These are phyloP conservation scores for Streptopelia turtur DNA, from an alignment of 2,797 vertebrate genomes.

Conservation along the genomic window DNA sequence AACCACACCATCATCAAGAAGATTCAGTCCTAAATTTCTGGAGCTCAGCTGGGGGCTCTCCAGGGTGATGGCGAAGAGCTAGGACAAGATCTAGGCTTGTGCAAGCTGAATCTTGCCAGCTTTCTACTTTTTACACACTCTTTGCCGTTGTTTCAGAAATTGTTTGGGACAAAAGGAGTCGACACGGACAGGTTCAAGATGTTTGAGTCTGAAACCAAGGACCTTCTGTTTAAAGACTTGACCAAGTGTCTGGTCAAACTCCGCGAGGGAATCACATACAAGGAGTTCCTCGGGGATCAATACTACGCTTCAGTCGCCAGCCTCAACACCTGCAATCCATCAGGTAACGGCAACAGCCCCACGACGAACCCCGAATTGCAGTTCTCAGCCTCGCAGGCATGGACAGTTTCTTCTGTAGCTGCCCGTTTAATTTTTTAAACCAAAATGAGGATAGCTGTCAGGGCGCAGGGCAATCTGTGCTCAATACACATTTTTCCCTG, in stretches of 20 bases:
- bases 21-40: background rate
- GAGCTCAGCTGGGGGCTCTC: background rate
- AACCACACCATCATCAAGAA: background rate
- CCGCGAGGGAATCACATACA: background rate
- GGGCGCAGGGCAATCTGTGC: background rate
- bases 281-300: conserved; percentile 75
- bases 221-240: conserved; percentile 92
- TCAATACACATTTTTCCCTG: background rate
- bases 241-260: conserved; percentile 87
- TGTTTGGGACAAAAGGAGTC: conserved; percentile 65
- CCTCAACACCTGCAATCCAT: conserved; percentile 73
- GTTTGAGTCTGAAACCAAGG: conserved; percentile 80
- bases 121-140: background rate
- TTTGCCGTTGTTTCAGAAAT: conserved; percentile 46
- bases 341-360: conserved; percentile 76
- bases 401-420: background rate
- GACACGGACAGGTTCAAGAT: conserved; percentile 69
- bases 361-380: background rate
- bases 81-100: background rate
- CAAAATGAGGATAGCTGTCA: background rate
- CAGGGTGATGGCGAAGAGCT: background rate
- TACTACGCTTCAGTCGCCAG: conserved; percentile 76
- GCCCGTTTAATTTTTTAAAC: background rate
- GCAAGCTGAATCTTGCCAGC: background rate
- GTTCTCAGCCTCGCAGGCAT: background rate